Percentiles rank a stretch among this genome's conserved stretches.
Conservation (phyloP, 2,888 invertebrate species). For the Amiota communis region DNA sequence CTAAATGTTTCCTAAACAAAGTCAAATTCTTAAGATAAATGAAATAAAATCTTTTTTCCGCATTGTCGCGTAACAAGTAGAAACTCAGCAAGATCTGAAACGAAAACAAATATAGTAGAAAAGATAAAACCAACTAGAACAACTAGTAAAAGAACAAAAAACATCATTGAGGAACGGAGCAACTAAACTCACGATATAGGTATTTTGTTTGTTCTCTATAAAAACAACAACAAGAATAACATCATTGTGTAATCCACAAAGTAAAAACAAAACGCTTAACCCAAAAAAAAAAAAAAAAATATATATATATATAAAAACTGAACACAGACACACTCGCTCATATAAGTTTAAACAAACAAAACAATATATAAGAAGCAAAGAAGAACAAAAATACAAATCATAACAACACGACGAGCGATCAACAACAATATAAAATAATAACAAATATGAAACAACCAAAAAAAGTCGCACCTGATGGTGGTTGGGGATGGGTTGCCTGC, state of each 20-base stretch:
- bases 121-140: neutral
- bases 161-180: neutral
- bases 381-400: slow-evolving; percentile 26
- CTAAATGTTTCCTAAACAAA: neutral
- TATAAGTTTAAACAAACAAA: slow-evolving; percentile 32
- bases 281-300: slow-evolving; percentile 31
- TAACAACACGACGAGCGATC: slow-evolving; percentile 28
- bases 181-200: neutral
- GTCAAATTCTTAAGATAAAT: too few species aligned
- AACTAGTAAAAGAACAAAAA: too few species aligned
- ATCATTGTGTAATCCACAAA: neutral
- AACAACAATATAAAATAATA: slow-evolving; percentile 27
- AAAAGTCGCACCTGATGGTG: slow-evolving; percentile 88
- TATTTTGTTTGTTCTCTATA: neutral
- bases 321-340: slow-evolving; percentile 39
- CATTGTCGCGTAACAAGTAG: too few species aligned
- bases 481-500: slow-evolving; percentile 92
- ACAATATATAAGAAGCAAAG: neutral
- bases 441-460: slow-evolving; percentile 67
- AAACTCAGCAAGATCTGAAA: neutral
- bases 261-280: slow-evolving; percentile 4
- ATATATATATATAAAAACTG: too few species aligned
- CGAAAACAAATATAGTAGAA: neutral
- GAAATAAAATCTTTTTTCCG: too few species aligned
- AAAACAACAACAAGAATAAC: slow-evolving; percentile 2